Evolutionary conservation across 2,797 vertebrate species (phyloP), one percentile per base, ranked within the genome.

Genomic region (Lophura swinhoii): DNA sequence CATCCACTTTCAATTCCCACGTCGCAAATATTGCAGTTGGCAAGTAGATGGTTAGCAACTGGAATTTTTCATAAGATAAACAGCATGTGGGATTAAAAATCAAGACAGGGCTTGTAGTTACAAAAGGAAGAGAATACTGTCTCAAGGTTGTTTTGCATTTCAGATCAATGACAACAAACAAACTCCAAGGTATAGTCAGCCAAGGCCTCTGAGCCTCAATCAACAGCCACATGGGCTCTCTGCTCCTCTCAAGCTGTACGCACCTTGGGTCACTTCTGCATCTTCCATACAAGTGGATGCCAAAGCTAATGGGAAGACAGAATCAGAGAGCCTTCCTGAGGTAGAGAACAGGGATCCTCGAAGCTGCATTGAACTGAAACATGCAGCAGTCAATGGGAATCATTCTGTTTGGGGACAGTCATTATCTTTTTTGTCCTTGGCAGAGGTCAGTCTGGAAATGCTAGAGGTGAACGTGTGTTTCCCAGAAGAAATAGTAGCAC

Each of bases 401-500:
- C 37, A 1, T 5, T 4, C 6, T 2, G 29, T 5, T 48, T 31
- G 63, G 43, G 64, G 33, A 29, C 24, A 55, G n/a, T 8, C 68
- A 62, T 51, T 58, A n/a, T 20, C 51, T 23, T 31, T 49, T 55
- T 58, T 74, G 87, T 69, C 80, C 92, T 93, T 93, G 83, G 49
- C 58, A 90, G 92, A 87, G 67, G 73, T 84, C 59, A 76, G 14
- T 21, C 35, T 86, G 91, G 63, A 60, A 86, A 55, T 4, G 41
- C 85, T 82, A 37, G 74, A 77, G 89, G 53, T 73, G 43, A 82
- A 68, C 0, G 0, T 43, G 53, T 35, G 66, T 55, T 95, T 93
- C 87, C 88, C 84, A 87, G 72, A 80, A 95, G 71, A 88, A 90
- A 78, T 35, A 39, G 64, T 85, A 91, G 87, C 80, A 88, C 80